Percentiles rank a stretch among this genome's conserved stretches.
Conservation (phyloP, 2,888 invertebrate species). For the Drosophila ustulata region DNA sequence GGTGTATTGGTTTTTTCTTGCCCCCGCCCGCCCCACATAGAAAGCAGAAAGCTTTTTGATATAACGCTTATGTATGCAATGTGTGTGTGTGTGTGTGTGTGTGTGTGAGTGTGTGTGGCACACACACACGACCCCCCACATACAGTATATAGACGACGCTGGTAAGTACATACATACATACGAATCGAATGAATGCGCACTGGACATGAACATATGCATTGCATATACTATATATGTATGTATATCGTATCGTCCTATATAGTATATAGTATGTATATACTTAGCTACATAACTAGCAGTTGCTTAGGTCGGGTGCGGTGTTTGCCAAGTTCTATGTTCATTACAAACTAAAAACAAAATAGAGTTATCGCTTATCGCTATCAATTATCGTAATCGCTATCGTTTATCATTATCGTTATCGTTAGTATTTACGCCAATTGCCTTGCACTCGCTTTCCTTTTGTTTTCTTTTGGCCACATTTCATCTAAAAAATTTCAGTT, state of each 20-base stretch:
- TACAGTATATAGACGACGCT: constrained; percentile 1
- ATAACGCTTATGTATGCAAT: constrained; percentile 65
- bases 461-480: constrained; percentile 60
- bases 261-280: constrained; percentile 15
- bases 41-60: constrained; percentile 68
- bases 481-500: constrained; percentile 46
- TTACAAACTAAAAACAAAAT: constrained; percentile 43
- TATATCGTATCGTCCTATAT: not conserved
- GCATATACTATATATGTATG: constrained; percentile 8
- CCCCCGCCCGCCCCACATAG: constrained; percentile 6
- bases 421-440: constrained; percentile 28
- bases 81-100: constrained; percentile 29
- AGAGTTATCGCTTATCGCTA: constrained; percentile 43
- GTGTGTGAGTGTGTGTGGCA: constrained; percentile 39
- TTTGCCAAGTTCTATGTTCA: constrained; percentile 57
- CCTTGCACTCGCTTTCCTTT: constrained; percentile 12
- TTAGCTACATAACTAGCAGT: constrained; percentile 48
- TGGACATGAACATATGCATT: not conserved
- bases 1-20: constrained; percentile 3
- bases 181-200: not conserved
- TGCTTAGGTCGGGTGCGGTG: constrained; percentile 66
- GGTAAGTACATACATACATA: constrained; percentile 15
- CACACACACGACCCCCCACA: constrained; percentile 45
- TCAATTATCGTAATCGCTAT: constrained; percentile 36
- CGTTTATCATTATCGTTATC: constrained; percentile 30